Percentiles rank a stretch among this genome's conserved stretches.
phyloP scores from a whole-genome alignment of 2,113 vertebrate species.

The Misgurnus mizolepis region DNA sequence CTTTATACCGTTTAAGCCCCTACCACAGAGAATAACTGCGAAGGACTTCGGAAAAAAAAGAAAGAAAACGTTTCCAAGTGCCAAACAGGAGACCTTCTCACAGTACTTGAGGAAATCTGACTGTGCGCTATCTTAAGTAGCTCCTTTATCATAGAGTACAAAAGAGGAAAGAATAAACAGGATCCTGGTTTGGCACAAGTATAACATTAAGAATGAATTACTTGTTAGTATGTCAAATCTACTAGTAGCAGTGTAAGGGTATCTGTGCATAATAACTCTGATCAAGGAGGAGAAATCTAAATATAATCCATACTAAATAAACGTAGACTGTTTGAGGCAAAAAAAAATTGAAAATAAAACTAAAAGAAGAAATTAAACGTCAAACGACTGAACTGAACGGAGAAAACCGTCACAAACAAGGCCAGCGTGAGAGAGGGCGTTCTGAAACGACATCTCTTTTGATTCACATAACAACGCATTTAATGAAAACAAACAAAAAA shows the following conservation, averaged over 20 bases:
- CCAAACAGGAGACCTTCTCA: constrained; percentile 35
- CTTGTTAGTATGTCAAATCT: constrained; percentile 62
- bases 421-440: constrained; percentile 73
- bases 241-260: constrained; percentile 65
- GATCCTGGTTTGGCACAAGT: constrained; percentile 68
- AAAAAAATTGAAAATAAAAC: constrained; percentile 48
- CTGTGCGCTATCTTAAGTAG: constrained; percentile 13
- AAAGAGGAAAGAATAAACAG: neutral
- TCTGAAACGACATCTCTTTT: constrained; percentile 46
- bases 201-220: constrained; percentile 56
- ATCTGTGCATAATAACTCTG: constrained; percentile 62
- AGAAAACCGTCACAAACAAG: constrained; percentile 72
- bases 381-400: constrained; percentile 69
- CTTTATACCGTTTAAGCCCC: constrained; percentile 31
- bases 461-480: constrained; percentile 15
- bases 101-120: neutral
- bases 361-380: constrained; percentile 44
- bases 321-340: constrained; percentile 44
- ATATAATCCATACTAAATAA: constrained; percentile 53
- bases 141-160: constrained; percentile 26
- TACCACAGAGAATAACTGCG: constrained; percentile 13
- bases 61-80: constrained; percentile 33
- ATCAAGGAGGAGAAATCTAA: constrained; percentile 52
- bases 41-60: constrained; percentile 16
- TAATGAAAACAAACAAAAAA: constrained; percentile 21